Evolutionary conservation across 2,888 invertebrate genomes (phyloP).

Genomic region (Cerastis leucographa): DNA sequence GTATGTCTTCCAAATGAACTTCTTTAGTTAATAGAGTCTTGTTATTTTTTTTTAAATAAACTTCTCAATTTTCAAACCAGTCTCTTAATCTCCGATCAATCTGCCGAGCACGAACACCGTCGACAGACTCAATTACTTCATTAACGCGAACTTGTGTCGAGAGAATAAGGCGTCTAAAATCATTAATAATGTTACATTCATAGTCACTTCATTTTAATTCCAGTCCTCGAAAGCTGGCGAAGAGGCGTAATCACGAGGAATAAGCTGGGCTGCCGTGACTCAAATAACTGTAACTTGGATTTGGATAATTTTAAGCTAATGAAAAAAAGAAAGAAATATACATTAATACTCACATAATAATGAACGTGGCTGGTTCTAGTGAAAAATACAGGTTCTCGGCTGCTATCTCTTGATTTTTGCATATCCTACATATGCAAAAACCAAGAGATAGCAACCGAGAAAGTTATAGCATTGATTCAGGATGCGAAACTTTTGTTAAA

Average conservation of each 20-base stretch:
- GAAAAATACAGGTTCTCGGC: not conserved
- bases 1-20: not conserved
- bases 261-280: conserved; percentile 52
- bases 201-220: conserved; percentile 74
- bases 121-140: conserved; percentile 62
- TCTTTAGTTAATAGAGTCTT: not conserved
- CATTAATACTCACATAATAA: not conserved
- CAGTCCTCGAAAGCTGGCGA: conserved; percentile 68
- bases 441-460: too few species aligned
- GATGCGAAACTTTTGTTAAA: not conserved
- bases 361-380: not conserved
- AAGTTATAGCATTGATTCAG: not conserved
- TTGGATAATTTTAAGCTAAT: conserved; percentile 31
- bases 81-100: conserved; percentile 48
- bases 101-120: conserved; percentile 47
- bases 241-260: conserved; percentile 73
- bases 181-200: conserved; percentile 72
- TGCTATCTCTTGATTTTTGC: not conserved
- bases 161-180: conserved; percentile 66
- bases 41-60: not conserved
- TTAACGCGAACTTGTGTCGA: conserved; percentile 54
- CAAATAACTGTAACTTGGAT: conserved; percentile 45
- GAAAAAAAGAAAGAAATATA: not conserved
- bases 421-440: too few species aligned
- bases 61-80: conserved; percentile 4